Percentiles rank a stretch among this genome's conserved stretches.
Conservation (phyloP, 2,888 invertebrate species). For the Netelia inedita region DNA sequence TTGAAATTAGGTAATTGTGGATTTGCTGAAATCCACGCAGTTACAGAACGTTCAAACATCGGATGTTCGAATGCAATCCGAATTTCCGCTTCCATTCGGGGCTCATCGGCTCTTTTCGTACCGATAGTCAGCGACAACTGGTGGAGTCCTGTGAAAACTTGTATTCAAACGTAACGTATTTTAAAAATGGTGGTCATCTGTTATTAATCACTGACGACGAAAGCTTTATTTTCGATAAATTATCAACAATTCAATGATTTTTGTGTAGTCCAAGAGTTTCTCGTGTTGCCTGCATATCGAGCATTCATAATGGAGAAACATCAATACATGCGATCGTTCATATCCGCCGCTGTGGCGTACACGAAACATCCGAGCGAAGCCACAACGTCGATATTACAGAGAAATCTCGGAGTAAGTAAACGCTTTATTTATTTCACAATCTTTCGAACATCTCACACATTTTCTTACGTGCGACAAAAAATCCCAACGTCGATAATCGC, state of each 20-base stretch:
- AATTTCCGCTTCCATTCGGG: neutral
- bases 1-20: no score
- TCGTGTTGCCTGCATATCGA: neutral
- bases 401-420: conserved; percentile 81
- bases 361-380: conserved; percentile 80
- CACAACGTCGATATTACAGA: conserved; percentile 79
- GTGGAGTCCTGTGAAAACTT: neutral
- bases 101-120: neutral
- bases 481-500: neutral
- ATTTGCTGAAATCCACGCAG: no score
- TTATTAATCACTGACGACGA: neutral
- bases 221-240: neutral
- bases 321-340: conserved; percentile 80
- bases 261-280: neutral
- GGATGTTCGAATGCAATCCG: no score
- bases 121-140: conserved; percentile 9
- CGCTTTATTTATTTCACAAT: neutral
- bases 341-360: conserved; percentile 79
- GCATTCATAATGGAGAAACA: conserved; percentile 78
- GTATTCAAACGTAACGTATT: conserved; percentile 25
- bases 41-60: no score
- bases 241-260: neutral
- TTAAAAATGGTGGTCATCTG: conserved; percentile 45
- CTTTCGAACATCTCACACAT: neutral
- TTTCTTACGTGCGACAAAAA: neutral